Conservation (phyloP, 2,888 invertebrate genomes). For the Congeria kusceri region DNA sequence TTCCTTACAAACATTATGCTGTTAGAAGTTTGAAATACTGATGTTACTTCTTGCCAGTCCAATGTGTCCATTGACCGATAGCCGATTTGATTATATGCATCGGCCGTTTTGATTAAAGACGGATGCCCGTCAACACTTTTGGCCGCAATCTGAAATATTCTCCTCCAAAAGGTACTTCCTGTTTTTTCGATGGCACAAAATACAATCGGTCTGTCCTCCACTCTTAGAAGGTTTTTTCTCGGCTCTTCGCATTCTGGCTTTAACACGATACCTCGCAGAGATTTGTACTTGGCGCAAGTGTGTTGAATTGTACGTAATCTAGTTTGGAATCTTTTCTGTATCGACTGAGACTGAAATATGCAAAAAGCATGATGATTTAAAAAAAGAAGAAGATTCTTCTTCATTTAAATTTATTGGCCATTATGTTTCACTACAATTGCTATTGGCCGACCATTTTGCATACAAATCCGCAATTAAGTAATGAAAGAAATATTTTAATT, state of each 20-base stretch:
- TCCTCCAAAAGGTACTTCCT: conserved; percentile 41
- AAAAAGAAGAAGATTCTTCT: too few relatives aligned
- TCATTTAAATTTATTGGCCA: too few relatives aligned
- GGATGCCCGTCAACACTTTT: conserved; percentile 13
- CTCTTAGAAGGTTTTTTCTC: background rate
- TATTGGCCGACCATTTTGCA: too few relatives aligned
- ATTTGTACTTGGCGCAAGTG: too few relatives aligned
- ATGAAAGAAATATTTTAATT: too few relatives aligned
- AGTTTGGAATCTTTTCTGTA: too few relatives aligned
- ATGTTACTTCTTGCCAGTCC: conserved; percentile 6
- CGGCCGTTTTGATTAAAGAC: conserved; percentile 2
- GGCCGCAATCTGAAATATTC: conserved; percentile 22
- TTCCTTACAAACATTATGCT: conserved; percentile 36
- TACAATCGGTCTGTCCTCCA: background rate
- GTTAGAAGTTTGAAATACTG: background rate
- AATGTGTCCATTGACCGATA: conserved; percentile 8
- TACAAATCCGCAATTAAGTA: too few relatives aligned
- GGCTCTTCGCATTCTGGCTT: background rate
- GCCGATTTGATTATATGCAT: conserved; percentile 9
- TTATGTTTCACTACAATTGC: too few relatives aligned
- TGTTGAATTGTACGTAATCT: too few relatives aligned
- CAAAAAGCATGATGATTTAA: too few relatives aligned
- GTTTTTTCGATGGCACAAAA: conserved; percentile 42
- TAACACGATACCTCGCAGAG: too few relatives aligned
- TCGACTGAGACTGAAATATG: too few relatives aligned